Evolutionary conservation across 2,113 vertebrate genomes (phyloP).

Genomic region (Pontoporia blainvillei): DNA sequence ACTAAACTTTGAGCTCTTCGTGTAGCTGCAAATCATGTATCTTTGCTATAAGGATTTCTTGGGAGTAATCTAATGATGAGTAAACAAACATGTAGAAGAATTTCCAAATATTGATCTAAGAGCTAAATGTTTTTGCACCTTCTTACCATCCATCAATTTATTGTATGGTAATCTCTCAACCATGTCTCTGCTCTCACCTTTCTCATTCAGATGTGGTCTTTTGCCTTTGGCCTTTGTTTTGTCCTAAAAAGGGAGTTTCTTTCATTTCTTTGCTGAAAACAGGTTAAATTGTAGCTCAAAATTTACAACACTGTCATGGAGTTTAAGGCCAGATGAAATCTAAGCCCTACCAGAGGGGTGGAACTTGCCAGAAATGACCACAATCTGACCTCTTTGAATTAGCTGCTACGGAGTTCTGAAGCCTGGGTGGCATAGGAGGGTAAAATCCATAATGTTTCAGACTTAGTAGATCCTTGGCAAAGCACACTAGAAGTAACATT

Average conservation of each 20-base stretch:
- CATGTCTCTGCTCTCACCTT: neutral
- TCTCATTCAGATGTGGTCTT: neutral
- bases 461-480: neutral
- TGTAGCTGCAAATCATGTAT: neutral
- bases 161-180: neutral
- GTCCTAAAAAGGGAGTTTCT: neutral
- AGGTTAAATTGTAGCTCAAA: constrained; percentile 2
- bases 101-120: neutral
- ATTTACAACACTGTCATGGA: neutral
- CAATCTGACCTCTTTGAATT: neutral
- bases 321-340: neutral
- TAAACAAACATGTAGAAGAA: neutral
- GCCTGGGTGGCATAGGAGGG: neutral
- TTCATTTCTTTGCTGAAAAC: neutral
- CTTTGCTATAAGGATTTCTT: constrained; percentile 17
- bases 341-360: neutral
- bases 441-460: neutral
- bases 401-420: neutral
- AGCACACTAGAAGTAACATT: neutral
- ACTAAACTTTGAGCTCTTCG: neutral
- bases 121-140: neutral
- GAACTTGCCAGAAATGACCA: neutral
- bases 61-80: constrained; percentile 4
- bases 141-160: neutral
- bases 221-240: neutral